phyloP scores from a whole-genome alignment of 2,888 invertebrate genomes.

The Drosophila mulleri region DNA sequence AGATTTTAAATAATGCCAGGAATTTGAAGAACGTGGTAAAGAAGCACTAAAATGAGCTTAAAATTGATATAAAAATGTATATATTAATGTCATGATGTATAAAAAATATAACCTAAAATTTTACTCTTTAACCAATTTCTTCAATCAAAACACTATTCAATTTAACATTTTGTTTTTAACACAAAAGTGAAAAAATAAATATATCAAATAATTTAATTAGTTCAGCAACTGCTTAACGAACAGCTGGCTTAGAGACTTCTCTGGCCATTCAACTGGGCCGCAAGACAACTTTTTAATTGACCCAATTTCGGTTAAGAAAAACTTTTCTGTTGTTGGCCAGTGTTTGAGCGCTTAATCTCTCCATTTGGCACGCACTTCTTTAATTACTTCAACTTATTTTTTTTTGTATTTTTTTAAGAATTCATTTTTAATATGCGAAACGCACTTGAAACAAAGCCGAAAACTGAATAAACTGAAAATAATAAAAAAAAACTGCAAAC shows the following conservation, averaged over 20 bases:
- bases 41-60: too few species aligned
- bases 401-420: neutral
- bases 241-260: conserved; percentile 9
- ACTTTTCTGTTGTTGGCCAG: conserved; percentile 1
- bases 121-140: neutral
- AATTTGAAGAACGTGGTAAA: too few species aligned
- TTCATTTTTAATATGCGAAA: conserved; percentile 40
- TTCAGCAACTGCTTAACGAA: conserved; percentile 10
- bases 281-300: conserved; percentile 44
- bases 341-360: conserved; percentile 46
- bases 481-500: conserved; percentile 23
- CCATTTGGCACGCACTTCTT: conserved; percentile 49
- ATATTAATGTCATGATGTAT: too few species aligned
- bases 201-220: conserved; percentile 6
- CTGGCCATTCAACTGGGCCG: conserved; percentile 19
- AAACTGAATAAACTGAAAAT: conserved; percentile 46
- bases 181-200: neutral
- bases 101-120: too few species aligned
- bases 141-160: neutral
- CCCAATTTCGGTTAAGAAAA: conserved; percentile 35
- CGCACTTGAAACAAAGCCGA: conserved; percentile 50
- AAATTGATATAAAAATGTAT: too few species aligned
- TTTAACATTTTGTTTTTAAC: neutral
- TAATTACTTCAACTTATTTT: conserved; percentile 24
- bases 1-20: neutral